Evolutionary conservation across 2,888 invertebrate species (phyloP), one percentile per base, ranked within the genome.

Genomic region (Octodonta nipae): DNA sequence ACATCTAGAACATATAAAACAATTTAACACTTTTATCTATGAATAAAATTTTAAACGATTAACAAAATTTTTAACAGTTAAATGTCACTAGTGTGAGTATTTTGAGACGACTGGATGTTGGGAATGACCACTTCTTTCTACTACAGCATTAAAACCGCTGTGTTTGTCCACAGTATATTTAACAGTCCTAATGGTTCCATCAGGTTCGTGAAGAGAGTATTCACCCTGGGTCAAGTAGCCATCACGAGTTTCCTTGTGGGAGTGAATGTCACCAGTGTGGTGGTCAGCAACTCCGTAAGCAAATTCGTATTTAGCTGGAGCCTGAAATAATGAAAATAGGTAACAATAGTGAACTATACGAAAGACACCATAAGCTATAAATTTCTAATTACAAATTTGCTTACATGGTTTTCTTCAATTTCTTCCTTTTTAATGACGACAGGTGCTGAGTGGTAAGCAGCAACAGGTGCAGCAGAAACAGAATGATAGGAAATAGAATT

Each of bases 271-370:
- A n/a, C 70, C 70, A 1, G 69, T 70, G 38, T 66, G 65, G 35
- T 63, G 62, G 36, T 71, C 71, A 12, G 67, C 64, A 31, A 71
- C 70, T 22, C 67, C 64, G 40, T 71, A 70, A 47, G 68, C 65
- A 47, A 67, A 70, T 49, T 68, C 66, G 49, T 71, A 70, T 56
- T 68, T 68, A 13, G 71, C 70, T 42, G 66, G 66, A 1, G 64
- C 46, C 54, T 55, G 32, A 8, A 45, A 39, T 16, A 15, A 36
- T 51, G 65, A 24, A 17, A 36, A 36, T 10, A 32, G 10, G 2
- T 24, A 7, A 13, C 2, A 2, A 27, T 11, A 25, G 22, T 26
- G 11, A 12, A 4, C 4, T 8, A 12, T 26, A 26, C n/a, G 26
- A 12, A 26, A 26, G n/a, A n/a, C n/a, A n/a, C n/a, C n/a, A n/a